phyloP scores from a whole-genome alignment of 2,113 vertebrate species.

The Litocranius walleri region DNA sequence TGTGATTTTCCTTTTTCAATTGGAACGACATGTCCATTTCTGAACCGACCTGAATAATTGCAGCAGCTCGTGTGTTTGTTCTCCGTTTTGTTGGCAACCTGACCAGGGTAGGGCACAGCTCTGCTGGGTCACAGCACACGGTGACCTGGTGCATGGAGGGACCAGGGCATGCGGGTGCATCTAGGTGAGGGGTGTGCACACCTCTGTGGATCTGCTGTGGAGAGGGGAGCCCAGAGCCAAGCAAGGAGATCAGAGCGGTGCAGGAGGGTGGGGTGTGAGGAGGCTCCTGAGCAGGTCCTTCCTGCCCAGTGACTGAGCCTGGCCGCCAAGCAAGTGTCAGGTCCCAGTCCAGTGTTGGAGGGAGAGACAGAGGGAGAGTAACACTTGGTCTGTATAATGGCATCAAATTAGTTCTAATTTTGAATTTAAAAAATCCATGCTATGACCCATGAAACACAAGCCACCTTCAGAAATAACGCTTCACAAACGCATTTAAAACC shows the following conservation, averaged over 20 bases:
- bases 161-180: neutral
- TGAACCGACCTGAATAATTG: neutral
- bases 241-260: neutral
- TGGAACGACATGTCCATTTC: neutral
- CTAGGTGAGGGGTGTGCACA: neutral
- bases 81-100: neutral
- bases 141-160: neutral
- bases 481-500: neutral
- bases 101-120: neutral
- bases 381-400: neutral
- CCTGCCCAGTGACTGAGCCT: neutral
- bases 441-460: neutral
- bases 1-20: neutral
- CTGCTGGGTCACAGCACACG: neutral
- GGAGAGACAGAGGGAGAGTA: neutral
- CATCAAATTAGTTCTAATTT: neutral
- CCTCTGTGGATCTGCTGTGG: accelerated
- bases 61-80: neutral
- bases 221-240: neutral
- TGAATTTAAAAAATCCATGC: neutral
- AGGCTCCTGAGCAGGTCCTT: neutral
- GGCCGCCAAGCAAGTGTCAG: neutral
- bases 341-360: neutral
- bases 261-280: neutral
- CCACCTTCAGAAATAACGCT: neutral